phyloP scores from a whole-genome alignment of 1,140 invertebrate species.

The Nixonia krombeini region DNA sequence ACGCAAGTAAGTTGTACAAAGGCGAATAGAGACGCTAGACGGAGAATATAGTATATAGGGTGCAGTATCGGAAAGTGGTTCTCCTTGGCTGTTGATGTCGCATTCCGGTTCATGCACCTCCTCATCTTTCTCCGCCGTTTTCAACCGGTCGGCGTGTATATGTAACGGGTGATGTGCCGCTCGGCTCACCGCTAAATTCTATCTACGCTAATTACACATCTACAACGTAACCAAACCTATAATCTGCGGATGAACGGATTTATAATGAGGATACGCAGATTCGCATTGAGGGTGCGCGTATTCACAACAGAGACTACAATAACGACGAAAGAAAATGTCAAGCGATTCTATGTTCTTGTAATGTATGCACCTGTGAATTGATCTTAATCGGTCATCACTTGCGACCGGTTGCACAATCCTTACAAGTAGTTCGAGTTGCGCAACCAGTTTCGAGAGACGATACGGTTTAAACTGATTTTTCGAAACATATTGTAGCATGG shows the following conservation, averaged over 20 bases:
- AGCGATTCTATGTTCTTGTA: conserved; percentile 11
- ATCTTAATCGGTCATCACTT: conserved; percentile 38
- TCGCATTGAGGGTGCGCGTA: no score
- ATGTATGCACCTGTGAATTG: conserved; percentile 27
- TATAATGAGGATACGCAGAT: no score
- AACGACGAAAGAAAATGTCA: conserved; percentile 37
- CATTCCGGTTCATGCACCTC: conserved; percentile 59
- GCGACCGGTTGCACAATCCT: conserved; percentile 28
- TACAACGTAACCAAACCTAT: conserved; percentile 8
- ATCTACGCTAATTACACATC: conserved; percentile 14
- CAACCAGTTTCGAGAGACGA: conserved; percentile 20
- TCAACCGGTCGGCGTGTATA: not conserved
- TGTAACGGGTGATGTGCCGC: conserved; percentile 26
- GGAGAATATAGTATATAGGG: conserved; percentile 46
- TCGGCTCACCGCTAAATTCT: conserved; percentile 21
- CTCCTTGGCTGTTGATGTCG: conserved; percentile 60
- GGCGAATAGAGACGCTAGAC: conserved; percentile 8
- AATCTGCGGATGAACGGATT: conserved; percentile 8
- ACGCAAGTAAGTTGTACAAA: conserved; percentile 11
- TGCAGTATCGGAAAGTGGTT: conserved; percentile 59
- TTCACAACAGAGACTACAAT: no score
- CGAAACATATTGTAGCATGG: not conserved
- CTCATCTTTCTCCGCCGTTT: conserved; percentile 41
- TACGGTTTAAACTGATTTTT: conserved; percentile 9
- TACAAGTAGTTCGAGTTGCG: conserved; percentile 26